These are phyloP conservation scores for Drosophila jambulina DNA, from an alignment of 1,140 invertebrate species.

Conservation along the genomic window DNA sequence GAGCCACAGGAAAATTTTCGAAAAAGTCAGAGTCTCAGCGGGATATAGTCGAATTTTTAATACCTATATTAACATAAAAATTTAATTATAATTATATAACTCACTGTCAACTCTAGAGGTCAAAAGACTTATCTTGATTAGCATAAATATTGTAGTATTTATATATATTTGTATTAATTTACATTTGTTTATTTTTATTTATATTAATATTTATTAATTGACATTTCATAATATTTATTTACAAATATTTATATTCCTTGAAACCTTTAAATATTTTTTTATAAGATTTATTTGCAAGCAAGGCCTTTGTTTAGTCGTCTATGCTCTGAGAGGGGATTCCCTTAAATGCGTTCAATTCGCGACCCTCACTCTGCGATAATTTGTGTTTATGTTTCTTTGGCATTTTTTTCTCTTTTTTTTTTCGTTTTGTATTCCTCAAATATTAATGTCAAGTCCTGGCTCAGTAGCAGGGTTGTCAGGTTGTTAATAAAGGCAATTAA, in stretches of 20 bases:
- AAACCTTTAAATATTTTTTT: too few relatives aligned
- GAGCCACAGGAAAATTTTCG: slow-evolving; percentile 29
- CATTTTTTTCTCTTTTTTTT: slow-evolving; percentile 4
- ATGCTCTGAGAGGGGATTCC: slow-evolving; percentile 32
- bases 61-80: neutral
- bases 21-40: neutral
- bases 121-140: too few relatives aligned
- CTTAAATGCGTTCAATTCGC: slow-evolving; percentile 57
- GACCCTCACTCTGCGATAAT: slow-evolving; percentile 59
- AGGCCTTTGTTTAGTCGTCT: slow-evolving; percentile 1
- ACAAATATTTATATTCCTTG: too few relatives aligned
- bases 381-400: slow-evolving; percentile 56
- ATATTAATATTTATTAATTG: too few relatives aligned
- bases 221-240: too few relatives aligned
- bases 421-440: slow-evolving; percentile 40
- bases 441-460: slow-evolving; percentile 58
- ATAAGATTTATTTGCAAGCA: neutral
- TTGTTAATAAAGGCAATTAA: neutral
- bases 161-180: neutral
- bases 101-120: neutral
- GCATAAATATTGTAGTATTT: too few relatives aligned
- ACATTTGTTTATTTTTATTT: too few relatives aligned
- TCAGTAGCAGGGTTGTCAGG: slow-evolving; percentile 31
- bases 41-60: slow-evolving; percentile 6
- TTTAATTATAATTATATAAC: neutral